These are phyloP conservation scores for Clangula hyemalis DNA, from an alignment of 2,797 vertebrate genomes.

Conservation along the genomic window DNA sequence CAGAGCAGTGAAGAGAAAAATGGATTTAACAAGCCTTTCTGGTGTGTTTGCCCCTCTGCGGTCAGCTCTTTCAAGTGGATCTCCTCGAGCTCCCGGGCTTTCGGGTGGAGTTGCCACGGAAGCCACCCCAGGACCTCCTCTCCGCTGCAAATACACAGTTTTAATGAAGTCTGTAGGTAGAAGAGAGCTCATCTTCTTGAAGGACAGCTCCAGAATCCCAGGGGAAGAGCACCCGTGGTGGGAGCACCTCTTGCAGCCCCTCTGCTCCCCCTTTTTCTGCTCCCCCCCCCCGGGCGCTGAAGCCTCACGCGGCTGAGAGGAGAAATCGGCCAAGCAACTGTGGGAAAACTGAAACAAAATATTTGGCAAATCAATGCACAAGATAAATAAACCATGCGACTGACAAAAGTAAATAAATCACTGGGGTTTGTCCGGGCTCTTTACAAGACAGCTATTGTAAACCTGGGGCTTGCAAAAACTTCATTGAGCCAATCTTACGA, in stretches of 20 bases:
- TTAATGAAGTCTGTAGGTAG: background rate
- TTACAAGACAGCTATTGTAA: background rate
- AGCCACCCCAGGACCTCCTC: background rate
- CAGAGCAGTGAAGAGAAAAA: constrained; percentile 31
- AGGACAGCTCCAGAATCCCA: background rate
- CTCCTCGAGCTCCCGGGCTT: background rate
- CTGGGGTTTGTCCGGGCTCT: background rate
- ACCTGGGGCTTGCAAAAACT: background rate
- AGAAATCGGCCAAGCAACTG: background rate
- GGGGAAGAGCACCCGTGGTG: fast-evolving
- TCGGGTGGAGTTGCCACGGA: background rate
- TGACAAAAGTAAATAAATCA: background rate
- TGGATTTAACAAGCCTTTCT: background rate
- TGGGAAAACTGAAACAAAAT: background rate
- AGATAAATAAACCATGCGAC: background rate
- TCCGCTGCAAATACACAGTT: background rate
- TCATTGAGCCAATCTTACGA: fast-evolving
- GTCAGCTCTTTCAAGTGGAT: background rate
- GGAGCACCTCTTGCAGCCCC: background rate
- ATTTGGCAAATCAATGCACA: background rate
- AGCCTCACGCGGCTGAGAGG: background rate
- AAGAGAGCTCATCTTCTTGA: background rate
- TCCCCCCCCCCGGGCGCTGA: background rate
- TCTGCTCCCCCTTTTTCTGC: fast-evolving
- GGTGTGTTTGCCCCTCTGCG: background rate